Evolutionary conservation across 2,797 vertebrate species (phyloP).

Genomic region (Diglossa cyanea): DNA sequence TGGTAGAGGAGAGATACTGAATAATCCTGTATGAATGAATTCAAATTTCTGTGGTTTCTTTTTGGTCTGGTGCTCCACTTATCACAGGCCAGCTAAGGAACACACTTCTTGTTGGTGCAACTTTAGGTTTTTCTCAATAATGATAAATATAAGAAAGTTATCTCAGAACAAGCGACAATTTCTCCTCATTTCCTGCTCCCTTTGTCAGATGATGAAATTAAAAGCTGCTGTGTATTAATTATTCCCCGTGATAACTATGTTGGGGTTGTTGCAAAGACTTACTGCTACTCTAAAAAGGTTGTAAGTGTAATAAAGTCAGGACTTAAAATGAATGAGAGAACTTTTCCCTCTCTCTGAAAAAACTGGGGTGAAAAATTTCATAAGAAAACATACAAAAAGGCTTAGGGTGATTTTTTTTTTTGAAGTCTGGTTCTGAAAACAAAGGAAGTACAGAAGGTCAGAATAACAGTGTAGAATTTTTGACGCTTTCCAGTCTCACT

Average conservation of each 20-base stretch:
- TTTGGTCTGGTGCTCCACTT: background rate
- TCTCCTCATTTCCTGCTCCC: background rate
- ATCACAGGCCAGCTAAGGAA: background rate
- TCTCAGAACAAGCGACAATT: background rate
- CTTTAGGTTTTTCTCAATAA: background rate
- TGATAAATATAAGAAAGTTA: background rate
- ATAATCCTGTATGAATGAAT: background rate
- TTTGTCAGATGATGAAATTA: background rate
- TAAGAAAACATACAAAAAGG: background rate
- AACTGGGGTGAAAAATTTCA: accelerated
- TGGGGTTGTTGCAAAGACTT: background rate
- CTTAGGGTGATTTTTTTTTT: background rate
- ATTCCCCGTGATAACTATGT: accelerated
- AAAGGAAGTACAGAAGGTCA: background rate
- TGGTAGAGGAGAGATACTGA: background rate
- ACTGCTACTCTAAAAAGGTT: background rate
- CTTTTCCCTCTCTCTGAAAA: background rate
- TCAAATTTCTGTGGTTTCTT: background rate
- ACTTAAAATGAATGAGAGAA: background rate
- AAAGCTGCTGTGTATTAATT: background rate
- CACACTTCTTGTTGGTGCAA: background rate
- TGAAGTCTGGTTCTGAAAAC: background rate
- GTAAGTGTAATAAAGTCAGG: background rate
- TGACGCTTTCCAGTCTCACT: background rate
- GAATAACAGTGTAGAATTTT: background rate